These are phyloP conservation scores for Emydoidea blandingii DNA, from an alignment of 2,797 vertebrate species.

Conservation along the genomic window DNA sequence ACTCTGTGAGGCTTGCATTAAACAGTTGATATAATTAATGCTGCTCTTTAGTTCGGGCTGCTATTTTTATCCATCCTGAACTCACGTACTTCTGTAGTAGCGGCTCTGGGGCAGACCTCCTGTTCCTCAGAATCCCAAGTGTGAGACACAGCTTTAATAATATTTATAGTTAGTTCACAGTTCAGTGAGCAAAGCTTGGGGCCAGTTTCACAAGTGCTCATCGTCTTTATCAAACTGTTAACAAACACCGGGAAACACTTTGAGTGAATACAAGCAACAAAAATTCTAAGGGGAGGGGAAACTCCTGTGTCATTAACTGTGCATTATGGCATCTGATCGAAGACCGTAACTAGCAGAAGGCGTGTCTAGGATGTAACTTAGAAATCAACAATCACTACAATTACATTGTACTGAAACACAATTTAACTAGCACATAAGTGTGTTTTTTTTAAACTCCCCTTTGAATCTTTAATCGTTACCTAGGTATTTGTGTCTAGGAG, in stretches of 20 bases:
- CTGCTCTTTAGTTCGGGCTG: constrained; percentile 60
- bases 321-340: neutral
- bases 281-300: constrained; percentile 1
- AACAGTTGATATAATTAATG: constrained; percentile 65
- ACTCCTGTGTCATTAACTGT: neutral
- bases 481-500: neutral
- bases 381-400: neutral
- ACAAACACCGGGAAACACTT: constrained; percentile 8
- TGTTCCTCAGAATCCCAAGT: constrained; percentile 63
- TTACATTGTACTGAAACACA: neutral
- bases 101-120: constrained; percentile 73
- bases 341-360: constrained; percentile 7
- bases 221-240: constrained; percentile 51
- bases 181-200: constrained; percentile 44
- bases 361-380: neutral
- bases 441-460: constrained; percentile 23
- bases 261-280: neutral
- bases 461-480: constrained; percentile 3
- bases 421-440: constrained; percentile 37
- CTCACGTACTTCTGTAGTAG: constrained; percentile 56
- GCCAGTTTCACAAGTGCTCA: constrained; percentile 48
- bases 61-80: constrained; percentile 75
- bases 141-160: constrained; percentile 69
- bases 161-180: constrained; percentile 73
- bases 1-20: constrained; percentile 32